Base-by-base conservation (phyloP, 2,113 vertebrate species). In the Gobiocypris rarus region DNA sequence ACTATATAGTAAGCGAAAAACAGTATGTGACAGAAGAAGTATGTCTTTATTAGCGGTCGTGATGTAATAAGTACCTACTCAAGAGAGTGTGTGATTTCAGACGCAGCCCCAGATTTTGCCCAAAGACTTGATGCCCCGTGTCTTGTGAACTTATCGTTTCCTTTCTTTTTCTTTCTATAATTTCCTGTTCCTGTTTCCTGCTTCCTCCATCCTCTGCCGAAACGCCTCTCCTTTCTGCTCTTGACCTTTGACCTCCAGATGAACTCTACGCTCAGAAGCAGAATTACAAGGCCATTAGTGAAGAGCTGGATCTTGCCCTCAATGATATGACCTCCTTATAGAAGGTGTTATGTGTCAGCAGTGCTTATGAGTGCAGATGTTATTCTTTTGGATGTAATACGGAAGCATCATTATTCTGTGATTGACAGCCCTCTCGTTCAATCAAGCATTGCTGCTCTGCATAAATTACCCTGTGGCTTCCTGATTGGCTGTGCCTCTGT, bases 201-300 rank as follows among this genome's bases (percentile, higher is more conserved):
- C 84, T 43, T 85, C 74, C 58, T 80, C 28, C 71, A 80, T 73
- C 41, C 38, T 67, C 38, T 85, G 78, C 71, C 84, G 85, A 59
- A 59, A 75, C 77, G 38, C 31, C 34, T 67, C 88, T 88, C 89
- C 65, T 58, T 24, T 6, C 59, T 87, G 19, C 75, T 69, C 65
- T 87, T 86, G 88, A 86, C 88, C 87, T 88, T 2, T 26, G 34
- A 87, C 89, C 85, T 88, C 4, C 90, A 98, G 96, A 98, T 0
- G 95, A 97, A 93, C 92, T 97, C 26, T 97, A 97, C 3, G 91
- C 95, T 90, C 96, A 97, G 95, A 97, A 97, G 93, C 94, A 97
- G 88, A 97, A 95, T 91, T 96, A 93, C 93, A 97, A 97, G 92
- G 96, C 96, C 9, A 95, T 96, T 95, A 97, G 95, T 0, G 94